Base-by-base conservation (phyloP, 2,797 vertebrate species). In the Vespertilio murinus region DNA sequence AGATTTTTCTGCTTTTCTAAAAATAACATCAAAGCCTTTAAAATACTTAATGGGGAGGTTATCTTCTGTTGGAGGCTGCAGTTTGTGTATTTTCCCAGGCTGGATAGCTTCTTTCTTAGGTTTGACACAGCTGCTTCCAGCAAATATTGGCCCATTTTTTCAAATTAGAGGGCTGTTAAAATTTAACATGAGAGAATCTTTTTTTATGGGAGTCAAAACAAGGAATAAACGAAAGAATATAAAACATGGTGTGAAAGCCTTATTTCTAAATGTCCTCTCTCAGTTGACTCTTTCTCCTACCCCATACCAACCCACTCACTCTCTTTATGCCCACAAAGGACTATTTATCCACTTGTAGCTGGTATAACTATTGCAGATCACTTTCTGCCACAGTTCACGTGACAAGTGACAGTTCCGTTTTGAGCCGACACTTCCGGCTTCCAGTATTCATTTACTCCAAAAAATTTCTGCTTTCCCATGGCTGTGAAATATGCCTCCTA, bases 301-400 rank as follows among this genome's bases (percentile, higher is more conserved):
- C 95, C 38, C 67, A 96, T 79, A 89, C 95, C 92, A 92, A 64
- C 91, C 93, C 94, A 96, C 91, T 91, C 61, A 45, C 82, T 95
- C 84, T 92, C 96, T 85, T 94, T 54, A 64, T 75, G 73, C 16
- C 59, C 95, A 97, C 90, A 96, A 96, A 97, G 97, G 92, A 59
- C 91, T 70, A 96, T 93, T 97, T 94, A 97, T 96, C 96, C 92
- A 91, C 77, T 61, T 25, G 82, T 87, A 96, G 82, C 42, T 74
- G 20, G 94, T 71, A 93, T 86, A 70, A 94, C 87, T 88, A 94
- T 52, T 86, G 52, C 80, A 94, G 95, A 93, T 85, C 47, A 74
- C 84, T 96, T 93, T 96, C 90, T 79, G 65, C 67, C 0, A 0
- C 75, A 67, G 65, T 67, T 94, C 93, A 79, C 59, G 84, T 22